Evolutionary conservation across 1,140 invertebrate species (phyloP), one percentile per base, ranked within the genome.

Genomic region (Drosophila azteca): DNA sequence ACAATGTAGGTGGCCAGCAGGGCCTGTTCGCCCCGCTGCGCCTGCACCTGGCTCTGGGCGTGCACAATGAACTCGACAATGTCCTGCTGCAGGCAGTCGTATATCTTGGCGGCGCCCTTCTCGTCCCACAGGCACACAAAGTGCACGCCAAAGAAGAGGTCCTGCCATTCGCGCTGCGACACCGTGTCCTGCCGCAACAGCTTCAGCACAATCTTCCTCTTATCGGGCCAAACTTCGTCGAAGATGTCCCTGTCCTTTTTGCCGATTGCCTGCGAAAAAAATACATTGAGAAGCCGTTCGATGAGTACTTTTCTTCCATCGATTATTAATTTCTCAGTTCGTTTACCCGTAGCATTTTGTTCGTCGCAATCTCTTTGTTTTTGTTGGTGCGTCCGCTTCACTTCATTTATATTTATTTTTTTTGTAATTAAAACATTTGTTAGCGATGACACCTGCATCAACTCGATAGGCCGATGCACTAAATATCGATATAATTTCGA

Each of bases 121-220:
- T 99, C 98, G 93, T 99, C 98, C 97, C 98, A 99, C 15, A 99
- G 91, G 91, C 98, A 99, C 7, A 99, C 97, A 51, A 96, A 94
- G 93, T 99, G 97, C 7, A 99, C 97, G 50, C 96, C 96, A 93
- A 97, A 98, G 93, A 99, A 99, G 67, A 99, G 93, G 92, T 98
- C 97, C 92, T 99, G 98, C 98, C 98, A 99, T 94, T 99, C 98
- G 75, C 93, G 94, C 90, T 97, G 95, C n/a, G 96, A 96, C 0
- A 99, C 97, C 26, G 96, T 93, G 90, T 99, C 97, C 92, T 99
- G 98, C 78, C 97, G 95, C 41, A 99, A 92, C 35, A 91, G 67
- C 66, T 99, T 98, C 50, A 98, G 92, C 45, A 99, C 97, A 75
- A 97, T 97, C 8, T 97, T 97, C 72, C 97, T 94, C 96, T 99